These are phyloP conservation scores for Lithodes maja DNA, from an alignment of 2,888 invertebrate genomes.

Conservation along the genomic window DNA sequence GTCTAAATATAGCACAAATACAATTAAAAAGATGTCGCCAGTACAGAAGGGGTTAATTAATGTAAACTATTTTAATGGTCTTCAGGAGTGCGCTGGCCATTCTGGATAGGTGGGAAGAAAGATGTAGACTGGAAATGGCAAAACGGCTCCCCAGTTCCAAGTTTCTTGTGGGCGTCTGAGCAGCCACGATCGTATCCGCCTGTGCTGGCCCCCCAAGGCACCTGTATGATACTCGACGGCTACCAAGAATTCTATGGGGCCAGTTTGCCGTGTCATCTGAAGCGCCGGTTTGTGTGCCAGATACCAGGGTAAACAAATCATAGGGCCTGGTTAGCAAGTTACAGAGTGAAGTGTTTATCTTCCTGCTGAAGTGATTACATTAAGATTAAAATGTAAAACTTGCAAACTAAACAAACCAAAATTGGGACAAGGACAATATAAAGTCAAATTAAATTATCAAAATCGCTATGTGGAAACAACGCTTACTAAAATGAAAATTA, in stretches of 20 bases:
- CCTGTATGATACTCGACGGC: constrained; percentile 52
- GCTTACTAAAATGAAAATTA: too few species aligned
- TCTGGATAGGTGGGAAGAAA: constrained; percentile 47
- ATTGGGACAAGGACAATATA: too few species aligned
- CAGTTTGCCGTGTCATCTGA: constrained; percentile 47
- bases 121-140: constrained; percentile 39
- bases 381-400: too few species aligned
- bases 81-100: constrained; percentile 46
- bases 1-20: too few species aligned
- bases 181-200: constrained; percentile 26
- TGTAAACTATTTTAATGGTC: not conserved
- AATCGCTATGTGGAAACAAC: too few species aligned
- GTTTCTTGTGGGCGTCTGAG: constrained; percentile 36
- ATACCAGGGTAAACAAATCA: not conserved
- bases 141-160: not conserved
- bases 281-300: constrained; percentile 51
- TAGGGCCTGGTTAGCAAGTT: too few species aligned
- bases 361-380: too few species aligned
- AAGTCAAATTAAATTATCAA: too few species aligned
- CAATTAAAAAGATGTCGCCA: too few species aligned
- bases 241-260: constrained; percentile 35
- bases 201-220: constrained; percentile 1
- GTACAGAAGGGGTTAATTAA: not conserved
- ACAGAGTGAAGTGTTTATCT: too few species aligned
- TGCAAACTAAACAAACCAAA: too few species aligned